Conservation (phyloP, 2,797 vertebrate genomes). For the Naso thynnoides region DNA sequence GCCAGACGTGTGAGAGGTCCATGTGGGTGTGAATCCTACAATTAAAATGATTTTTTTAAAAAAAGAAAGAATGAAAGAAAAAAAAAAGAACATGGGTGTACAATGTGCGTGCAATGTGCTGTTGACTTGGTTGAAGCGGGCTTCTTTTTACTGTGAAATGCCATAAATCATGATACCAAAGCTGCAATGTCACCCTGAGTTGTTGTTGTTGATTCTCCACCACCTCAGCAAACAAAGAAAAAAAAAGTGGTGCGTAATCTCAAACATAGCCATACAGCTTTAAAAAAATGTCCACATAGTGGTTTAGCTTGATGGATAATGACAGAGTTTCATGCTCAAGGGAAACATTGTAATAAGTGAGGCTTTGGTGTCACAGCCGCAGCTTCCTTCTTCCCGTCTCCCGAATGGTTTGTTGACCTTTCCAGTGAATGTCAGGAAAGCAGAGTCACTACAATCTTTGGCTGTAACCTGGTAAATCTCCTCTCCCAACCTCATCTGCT, state of each 20-base stretch:
- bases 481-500: not conserved
- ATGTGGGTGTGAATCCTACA: constrained; percentile 4
- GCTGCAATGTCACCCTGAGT: not conserved
- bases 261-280: not conserved
- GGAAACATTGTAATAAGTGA: constrained; percentile 11
- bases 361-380: constrained; percentile 14
- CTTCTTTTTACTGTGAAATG: not conserved
- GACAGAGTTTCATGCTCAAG: not conserved
- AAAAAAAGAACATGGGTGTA: not conserved
- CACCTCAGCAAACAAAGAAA: not conserved
- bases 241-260: not conserved
- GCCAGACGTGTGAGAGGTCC: constrained; percentile 1
- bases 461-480: constrained; percentile 9
- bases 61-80: too few species aligned
- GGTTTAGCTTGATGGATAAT: constrained; percentile 5
- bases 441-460: not conserved
- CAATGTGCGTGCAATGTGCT: not conserved
- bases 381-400: not conserved
- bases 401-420: constrained; percentile 33
- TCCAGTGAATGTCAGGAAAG: constrained; percentile 27
- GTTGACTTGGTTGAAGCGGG: not conserved
- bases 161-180: not conserved
- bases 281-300: not conserved
- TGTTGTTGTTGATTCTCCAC: not conserved
- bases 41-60: constrained; percentile 2